Conservation (phyloP, 2,797 vertebrate species). For the Cryptoblepharus egeriae region DNA sequence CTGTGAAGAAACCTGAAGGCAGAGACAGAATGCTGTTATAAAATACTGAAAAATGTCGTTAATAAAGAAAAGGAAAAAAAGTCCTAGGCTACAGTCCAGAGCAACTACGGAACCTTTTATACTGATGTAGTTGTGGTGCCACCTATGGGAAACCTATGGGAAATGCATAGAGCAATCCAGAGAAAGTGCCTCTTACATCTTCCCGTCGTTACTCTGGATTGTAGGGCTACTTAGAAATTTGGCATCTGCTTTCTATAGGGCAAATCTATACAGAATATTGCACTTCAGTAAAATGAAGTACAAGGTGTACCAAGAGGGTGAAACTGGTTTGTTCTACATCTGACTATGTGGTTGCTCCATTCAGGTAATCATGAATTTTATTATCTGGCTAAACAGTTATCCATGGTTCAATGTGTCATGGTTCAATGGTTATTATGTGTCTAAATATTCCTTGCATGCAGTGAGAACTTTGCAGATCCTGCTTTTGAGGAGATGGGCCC, state of each 20-base stretch:
- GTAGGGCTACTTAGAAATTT: no score
- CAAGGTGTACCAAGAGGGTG: neutral
- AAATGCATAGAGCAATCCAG: no score
- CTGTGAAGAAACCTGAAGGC: slow-evolving; percentile 79
- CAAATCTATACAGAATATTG: neutral
- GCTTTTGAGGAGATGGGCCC: neutral
- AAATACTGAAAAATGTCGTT: neutral
- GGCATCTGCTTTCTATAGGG: neutral
- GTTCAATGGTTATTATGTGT: no score
- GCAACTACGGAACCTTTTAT: no score
- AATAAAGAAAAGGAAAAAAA: neutral
- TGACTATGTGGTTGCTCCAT: neutral
- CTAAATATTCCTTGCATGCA: neutral
- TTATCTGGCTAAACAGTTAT: no score
- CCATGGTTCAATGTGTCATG: neutral
- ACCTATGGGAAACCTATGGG: no score
- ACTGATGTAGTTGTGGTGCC: no score
- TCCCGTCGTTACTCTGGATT: no score
- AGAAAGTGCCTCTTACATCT: no score
- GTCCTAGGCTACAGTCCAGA: no score
- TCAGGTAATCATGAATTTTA: neutral
- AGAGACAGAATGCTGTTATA: neutral
- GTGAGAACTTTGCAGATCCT: neutral
- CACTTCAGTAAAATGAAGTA: neutral
- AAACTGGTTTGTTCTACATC: neutral